Conservation (phyloP, 2,797 vertebrate species). For the Amphiprion clarkii region DNA sequence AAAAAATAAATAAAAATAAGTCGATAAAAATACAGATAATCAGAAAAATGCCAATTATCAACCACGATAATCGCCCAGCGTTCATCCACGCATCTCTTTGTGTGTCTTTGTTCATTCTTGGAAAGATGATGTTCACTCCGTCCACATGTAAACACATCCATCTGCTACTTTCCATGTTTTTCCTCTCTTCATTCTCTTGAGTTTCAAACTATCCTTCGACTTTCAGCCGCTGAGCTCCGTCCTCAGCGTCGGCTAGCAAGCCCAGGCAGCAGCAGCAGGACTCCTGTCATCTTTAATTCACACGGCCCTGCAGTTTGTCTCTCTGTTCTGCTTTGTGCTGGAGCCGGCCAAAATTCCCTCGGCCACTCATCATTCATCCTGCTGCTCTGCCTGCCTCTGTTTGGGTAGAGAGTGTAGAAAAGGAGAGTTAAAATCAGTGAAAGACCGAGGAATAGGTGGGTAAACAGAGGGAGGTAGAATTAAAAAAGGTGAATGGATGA, state of each 20-base stretch:
- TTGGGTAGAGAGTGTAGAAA: constrained; percentile 35
- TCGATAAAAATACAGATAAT: too few relatives aligned
- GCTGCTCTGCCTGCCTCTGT: constrained; percentile 31
- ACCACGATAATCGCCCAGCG: not conserved
- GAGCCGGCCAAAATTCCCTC: constrained; percentile 49
- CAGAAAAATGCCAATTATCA: too few relatives aligned
- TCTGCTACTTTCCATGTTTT: constrained; percentile 44
- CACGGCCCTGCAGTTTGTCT: constrained; percentile 49
- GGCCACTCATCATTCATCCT: constrained; percentile 57
- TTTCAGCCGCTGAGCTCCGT: constrained; percentile 29
- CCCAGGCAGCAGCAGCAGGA: constrained; percentile 37
- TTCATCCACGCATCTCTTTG: constrained; percentile 22
- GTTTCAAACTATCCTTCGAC: constrained; percentile 14
- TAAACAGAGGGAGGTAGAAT: constrained; percentile 9
- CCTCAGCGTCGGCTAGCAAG: constrained; percentile 5
- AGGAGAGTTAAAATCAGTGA: constrained; percentile 37
- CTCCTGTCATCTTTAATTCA: constrained; percentile 71
- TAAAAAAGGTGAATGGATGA: constrained; percentile 2
- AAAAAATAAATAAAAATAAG: too few relatives aligned
- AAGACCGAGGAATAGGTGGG: constrained; percentile 24
- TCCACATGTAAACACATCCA: constrained; percentile 56
- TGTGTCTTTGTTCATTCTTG: constrained; percentile 27
- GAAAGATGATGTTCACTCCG: constrained; percentile 24
- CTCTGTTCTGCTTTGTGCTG: constrained; percentile 35
- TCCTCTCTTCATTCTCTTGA: not conserved